phyloP scores from a whole-genome alignment of 2,888 invertebrate species.

The Amorpha juglandis region DNA sequence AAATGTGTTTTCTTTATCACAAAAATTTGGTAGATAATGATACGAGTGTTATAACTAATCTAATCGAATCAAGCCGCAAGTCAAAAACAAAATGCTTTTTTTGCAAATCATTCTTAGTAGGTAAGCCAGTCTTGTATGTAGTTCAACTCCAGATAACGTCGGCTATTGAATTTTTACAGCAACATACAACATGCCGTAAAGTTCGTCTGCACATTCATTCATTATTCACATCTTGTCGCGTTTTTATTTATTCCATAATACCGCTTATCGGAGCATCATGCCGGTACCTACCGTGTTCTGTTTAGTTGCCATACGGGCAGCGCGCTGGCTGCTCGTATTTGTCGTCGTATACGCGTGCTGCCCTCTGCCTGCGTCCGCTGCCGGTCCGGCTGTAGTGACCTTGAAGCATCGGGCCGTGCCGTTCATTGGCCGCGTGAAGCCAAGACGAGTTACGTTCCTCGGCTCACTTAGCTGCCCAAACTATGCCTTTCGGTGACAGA shows the following conservation, averaged over 20 bases:
- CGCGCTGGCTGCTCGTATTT: constrained; percentile 67
- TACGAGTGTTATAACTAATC: neutral
- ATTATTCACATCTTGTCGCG: constrained; percentile 68
- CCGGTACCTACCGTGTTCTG: constrained; percentile 51
- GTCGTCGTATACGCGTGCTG: constrained; percentile 53
- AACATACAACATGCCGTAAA: constrained; percentile 52
- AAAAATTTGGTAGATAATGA: neutral
- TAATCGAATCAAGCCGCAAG: neutral
- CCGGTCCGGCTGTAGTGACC: constrained; percentile 70
- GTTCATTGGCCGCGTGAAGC: constrained; percentile 78
- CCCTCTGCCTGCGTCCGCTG: constrained; percentile 62
- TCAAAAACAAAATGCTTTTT: neutral
- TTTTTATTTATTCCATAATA: constrained; percentile 79
- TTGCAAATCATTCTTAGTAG: neutral
- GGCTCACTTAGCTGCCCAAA: constrained; percentile 58
- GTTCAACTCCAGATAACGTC: neutral
- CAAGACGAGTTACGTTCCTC: constrained; percentile 66
- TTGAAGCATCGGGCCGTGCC: constrained; percentile 70
- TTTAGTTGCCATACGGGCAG: constrained; percentile 80
- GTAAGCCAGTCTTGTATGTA: neutral
- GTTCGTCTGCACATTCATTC: constrained; percentile 67
- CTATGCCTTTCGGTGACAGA: constrained; percentile 65
- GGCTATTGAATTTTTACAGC: constrained; percentile 22
- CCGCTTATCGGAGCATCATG: constrained; percentile 80
- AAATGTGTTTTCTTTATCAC: neutral